A percentile compares a stretch with the other conserved stretches of the same genome.
Evolutionary conservation across 64 coral and sea anemone species (phyloP).

Genomic region (Stichodactyla helianthus): DNA sequence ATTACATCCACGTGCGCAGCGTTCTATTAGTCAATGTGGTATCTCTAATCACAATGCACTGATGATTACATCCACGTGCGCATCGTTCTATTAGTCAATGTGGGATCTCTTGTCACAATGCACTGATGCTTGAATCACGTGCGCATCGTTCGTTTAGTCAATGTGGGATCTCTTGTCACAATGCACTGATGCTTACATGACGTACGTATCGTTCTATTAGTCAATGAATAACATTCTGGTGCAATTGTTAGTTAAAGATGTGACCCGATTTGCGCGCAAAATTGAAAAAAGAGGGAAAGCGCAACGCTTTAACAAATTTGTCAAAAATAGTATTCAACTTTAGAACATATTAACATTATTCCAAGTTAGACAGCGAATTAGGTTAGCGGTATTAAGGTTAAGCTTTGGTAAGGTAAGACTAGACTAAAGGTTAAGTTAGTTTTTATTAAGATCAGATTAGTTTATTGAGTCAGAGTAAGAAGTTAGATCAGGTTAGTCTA

Average conservation of each 20-base stretch:
- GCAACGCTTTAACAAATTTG: too few relatives aligned
- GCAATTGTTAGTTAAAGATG: too few relatives aligned
- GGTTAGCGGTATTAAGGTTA: background rate
- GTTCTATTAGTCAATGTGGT: background rate
- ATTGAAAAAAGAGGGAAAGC: too few relatives aligned
- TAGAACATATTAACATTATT: background rate
- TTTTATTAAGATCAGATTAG: background rate
- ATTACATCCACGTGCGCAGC: background rate
- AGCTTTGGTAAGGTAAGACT: too few relatives aligned
- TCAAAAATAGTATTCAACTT: too few relatives aligned
- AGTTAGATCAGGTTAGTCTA: background rate
- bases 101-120: background rate
- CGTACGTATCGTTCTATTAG: background rate
- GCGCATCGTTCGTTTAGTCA: background rate
- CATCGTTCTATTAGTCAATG: background rate
- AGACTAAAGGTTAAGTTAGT: too few relatives aligned
- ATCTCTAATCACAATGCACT: background rate
- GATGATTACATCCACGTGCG: background rate
- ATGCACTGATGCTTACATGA: background rate
- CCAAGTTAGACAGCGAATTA: background rate
- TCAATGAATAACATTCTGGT: too few relatives aligned
- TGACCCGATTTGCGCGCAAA: too few relatives aligned
- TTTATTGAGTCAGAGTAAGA: background rate
- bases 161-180: background rate
- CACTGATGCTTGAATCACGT: background rate